Evolutionary conservation across 2,797 vertebrate species (phyloP), one percentile per base, ranked within the genome.

Genomic region (Lacerta agilis): DNA sequence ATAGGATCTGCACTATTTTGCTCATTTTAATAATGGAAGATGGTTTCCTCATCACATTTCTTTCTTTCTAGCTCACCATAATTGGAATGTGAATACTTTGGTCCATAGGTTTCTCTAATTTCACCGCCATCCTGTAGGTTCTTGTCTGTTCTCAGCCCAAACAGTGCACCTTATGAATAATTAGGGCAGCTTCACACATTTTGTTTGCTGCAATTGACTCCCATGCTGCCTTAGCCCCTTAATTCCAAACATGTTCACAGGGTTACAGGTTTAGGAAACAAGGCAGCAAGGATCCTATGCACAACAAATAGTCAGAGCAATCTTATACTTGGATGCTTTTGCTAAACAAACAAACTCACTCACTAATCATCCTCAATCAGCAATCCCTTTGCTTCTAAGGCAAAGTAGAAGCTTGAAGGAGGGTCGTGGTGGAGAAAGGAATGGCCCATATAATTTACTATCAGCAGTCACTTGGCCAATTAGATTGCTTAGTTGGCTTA

Each of bases 81-180:
- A 78, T 25, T 89, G 81, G 13, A 75, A 67, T 83, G 67, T 67
- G 67, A 90, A 72, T 18, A 13, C 5, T 0, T 0, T 61, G 13
- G 2, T 75, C 36, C 83, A 36, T 27, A 90, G 89, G 67, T 61
- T 36, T 84, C n/a, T 49, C 66, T 61, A 9, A 58, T 84, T 91
- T 84, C 25, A 71, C 15, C 20, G 2, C 33, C 43, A 15, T 71
- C 79, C 67, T 77, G 18, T 73, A 85, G 13, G 55, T 84, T 43
- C 72, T 10, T 72, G 15, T 58, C 9, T 55, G 61, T 69, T 71
- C 25, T 86, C 9, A 18, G 25, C 64, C 64, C 41, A 82, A 67
- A 69, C 10, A 11, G 29, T 82, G 7, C 8, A n/a, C 8, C 33
- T 72, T 71, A 8, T 71, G 25, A n/a, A 71, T 11, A 55, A 33